Evolutionary conservation across 2,797 vertebrate genomes (phyloP).

Genomic region (Rhincodon typus): DNA sequence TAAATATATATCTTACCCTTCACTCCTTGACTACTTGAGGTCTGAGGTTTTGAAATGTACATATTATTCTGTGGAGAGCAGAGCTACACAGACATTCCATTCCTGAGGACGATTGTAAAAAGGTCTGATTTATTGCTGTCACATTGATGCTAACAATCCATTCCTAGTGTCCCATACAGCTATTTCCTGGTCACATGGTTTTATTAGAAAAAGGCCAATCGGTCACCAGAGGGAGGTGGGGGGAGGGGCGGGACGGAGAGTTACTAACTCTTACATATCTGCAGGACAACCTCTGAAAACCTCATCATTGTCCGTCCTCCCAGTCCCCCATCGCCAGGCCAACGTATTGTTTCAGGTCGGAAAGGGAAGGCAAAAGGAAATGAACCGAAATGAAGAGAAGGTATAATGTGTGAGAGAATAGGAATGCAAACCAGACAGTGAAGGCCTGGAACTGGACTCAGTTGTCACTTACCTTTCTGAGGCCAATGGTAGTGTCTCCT

Average conservation of each 20-base stretch:
- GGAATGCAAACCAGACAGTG: not conserved
- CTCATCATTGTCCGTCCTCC: not conserved
- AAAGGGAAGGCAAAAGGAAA: not conserved
- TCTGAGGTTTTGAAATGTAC: not conserved
- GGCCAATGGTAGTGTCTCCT: too few relatives aligned
- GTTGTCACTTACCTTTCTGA: not conserved
- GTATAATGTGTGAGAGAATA: not conserved
- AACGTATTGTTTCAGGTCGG: too few relatives aligned
- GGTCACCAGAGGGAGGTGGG: not conserved
- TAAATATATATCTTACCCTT: not conserved
- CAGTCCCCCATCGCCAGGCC: not conserved
- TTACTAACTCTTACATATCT: not conserved
- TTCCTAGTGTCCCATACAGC: not conserved
- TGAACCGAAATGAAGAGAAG: not conserved
- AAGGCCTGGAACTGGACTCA: not conserved
- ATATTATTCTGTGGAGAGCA: not conserved
- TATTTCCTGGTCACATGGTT: not conserved
- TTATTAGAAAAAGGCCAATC: too few relatives aligned
- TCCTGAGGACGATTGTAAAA: not conserved
- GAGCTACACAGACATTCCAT: not conserved
- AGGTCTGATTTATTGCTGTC: not conserved
- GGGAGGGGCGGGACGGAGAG: too few relatives aligned
- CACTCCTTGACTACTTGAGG: not conserved
- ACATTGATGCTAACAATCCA: not conserved
- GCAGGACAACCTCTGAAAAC: not conserved